Percentiles rank a stretch among this genome's conserved stretches.
These are phyloP conservation scores for Calliphora vomitoria DNA, from an alignment of 2,888 invertebrate species.

Conservation along the genomic window DNA sequence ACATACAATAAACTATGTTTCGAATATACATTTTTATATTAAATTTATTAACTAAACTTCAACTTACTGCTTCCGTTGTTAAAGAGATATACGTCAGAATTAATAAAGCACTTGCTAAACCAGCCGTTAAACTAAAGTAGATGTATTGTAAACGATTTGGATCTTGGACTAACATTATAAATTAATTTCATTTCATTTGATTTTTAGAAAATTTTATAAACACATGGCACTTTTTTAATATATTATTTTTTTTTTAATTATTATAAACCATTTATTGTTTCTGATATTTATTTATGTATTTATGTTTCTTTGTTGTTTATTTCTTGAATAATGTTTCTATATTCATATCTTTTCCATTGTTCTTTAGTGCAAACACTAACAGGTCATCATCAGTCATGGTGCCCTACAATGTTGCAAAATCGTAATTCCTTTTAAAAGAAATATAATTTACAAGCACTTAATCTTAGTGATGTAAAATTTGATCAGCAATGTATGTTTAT, in stretches of 20 bases:
- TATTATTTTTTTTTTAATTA: background rate
- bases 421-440: slow-evolving; percentile 49
- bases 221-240: background rate
- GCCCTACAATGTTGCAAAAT: slow-evolving; percentile 29
- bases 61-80: slow-evolving; percentile 81
- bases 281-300: background rate
- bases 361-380: slow-evolving; percentile 34
- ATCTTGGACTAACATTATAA: slow-evolving; percentile 72
- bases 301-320: slow-evolving; percentile 33
- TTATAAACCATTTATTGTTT: background rate
- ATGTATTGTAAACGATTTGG: slow-evolving; percentile 81
- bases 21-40: no score
- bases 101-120: slow-evolving; percentile 81
- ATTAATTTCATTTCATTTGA: background rate
- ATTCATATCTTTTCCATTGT: slow-evolving; percentile 30
- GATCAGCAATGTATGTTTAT: background rate
- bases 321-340: background rate
- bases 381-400: slow-evolving; percentile 39
- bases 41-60: background rate
- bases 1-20: no score
- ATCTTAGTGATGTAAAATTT: slow-evolving; percentile 43
- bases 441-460: slow-evolving; percentile 41
- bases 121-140: slow-evolving; percentile 81
- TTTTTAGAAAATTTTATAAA: background rate
- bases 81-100: slow-evolving; percentile 81